phyloP scores from a whole-genome alignment of 1,140 invertebrate genomes.

The Drosophila murphyi region DNA sequence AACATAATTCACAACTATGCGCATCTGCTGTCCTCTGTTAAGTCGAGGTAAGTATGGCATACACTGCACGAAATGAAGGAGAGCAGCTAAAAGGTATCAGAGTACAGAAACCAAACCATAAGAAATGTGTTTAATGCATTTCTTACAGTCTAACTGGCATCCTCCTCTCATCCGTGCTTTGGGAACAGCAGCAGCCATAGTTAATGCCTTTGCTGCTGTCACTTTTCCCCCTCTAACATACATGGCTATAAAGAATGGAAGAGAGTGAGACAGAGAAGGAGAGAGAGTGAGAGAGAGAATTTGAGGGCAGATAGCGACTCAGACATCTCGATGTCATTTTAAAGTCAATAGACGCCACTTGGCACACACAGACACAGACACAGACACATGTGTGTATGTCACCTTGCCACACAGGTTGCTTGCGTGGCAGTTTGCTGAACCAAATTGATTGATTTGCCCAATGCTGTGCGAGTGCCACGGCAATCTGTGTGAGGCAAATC shows the following conservation, averaged over 20 bases:
- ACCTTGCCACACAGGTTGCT: slow-evolving; percentile 5
- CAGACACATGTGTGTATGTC: not conserved
- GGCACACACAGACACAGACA: slow-evolving; percentile 22
- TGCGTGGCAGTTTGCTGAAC: not conserved
- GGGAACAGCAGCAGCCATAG: slow-evolving; percentile 17
- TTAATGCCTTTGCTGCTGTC: slow-evolving; percentile 33
- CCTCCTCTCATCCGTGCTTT: slow-evolving; percentile 27
- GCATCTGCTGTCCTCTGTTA: slow-evolving; percentile 27
- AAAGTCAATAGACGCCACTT: slow-evolving; percentile 68
- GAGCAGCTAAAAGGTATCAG: too few species aligned
- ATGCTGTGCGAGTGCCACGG: not conserved
- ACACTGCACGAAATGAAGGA: slow-evolving; percentile 1
- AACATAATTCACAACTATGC: slow-evolving; percentile 16
- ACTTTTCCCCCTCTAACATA: slow-evolving; percentile 27
- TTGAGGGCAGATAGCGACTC: not conserved
- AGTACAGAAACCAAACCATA: not conserved
- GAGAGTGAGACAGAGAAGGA: not conserved
- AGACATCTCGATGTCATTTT: slow-evolving; percentile 60
- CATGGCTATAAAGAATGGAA: not conserved
- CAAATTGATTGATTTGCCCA: slow-evolving; percentile 41
- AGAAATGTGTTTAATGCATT: not conserved
- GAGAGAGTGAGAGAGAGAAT: not conserved
- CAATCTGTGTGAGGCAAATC: slow-evolving; percentile 4
- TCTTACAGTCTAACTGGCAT: slow-evolving; percentile 30
- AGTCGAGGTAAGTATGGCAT: not conserved